Conservation (phyloP, 2,113 vertebrate genomes). For the Rhineura floridana region DNA sequence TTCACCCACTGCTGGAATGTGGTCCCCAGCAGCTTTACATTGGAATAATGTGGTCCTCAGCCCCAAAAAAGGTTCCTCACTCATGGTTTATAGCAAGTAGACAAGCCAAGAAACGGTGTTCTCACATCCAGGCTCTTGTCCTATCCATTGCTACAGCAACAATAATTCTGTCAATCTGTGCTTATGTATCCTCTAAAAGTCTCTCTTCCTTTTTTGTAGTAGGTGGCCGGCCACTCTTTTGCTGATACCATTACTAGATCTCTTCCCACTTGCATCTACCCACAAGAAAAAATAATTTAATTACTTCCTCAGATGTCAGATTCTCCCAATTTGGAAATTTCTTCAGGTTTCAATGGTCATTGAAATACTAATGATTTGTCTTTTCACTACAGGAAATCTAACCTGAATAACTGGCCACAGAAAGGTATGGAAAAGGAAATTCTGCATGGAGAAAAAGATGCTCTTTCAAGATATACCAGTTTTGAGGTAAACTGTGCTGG, state of each 20-base stretch:
- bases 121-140: neutral
- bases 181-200: too few species aligned
- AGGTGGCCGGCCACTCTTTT: too few species aligned
- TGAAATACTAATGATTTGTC: neutral
- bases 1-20: too few species aligned
- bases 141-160: neutral
- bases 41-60: too few species aligned
- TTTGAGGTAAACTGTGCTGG: neutral
- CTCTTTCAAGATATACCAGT: neutral
- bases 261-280: neutral
- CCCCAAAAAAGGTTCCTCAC: too few species aligned
- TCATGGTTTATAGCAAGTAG: too few species aligned
- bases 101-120: too few species aligned
- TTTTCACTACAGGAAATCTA: neutral
- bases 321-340: neutral
- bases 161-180: neutral
- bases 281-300: neutral
- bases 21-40: too few species aligned
- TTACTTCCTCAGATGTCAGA: neutral
- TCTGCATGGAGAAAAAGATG: neutral
- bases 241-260: neutral
- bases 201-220: neutral
- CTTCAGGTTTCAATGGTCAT: neutral
- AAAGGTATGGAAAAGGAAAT: neutral
- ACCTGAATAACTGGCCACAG: neutral